A percentile compares a stretch with the other conserved stretches of the same genome.
phyloP scores from a whole-genome alignment of 2,888 invertebrate species.

The Abscondita cerata region DNA sequence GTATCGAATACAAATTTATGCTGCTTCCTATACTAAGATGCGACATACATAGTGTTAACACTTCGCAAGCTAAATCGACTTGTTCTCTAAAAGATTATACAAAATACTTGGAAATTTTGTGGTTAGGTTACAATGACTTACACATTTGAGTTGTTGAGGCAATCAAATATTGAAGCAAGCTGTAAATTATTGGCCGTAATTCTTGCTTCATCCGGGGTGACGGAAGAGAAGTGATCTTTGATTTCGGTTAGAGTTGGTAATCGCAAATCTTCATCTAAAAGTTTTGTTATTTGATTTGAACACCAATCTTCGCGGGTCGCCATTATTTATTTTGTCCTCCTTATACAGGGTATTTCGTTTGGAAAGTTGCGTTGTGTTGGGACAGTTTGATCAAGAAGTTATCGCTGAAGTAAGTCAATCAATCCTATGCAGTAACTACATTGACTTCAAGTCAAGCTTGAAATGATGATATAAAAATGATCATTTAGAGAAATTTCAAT shows the following conservation, averaged over 20 bases:
- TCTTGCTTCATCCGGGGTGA: conserved; percentile 55
- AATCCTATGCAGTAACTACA: too few relatives aligned
- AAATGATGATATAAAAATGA: too few relatives aligned
- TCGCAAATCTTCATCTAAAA: conserved; percentile 58
- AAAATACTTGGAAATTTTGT: neutral
- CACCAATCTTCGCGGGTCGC: conserved; percentile 59
- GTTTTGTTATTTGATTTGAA: conserved; percentile 57
- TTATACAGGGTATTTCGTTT: too few relatives aligned
- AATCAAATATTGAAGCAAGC: conserved; percentile 69
- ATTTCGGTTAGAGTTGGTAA: conserved; percentile 60
- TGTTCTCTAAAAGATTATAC: conserved; percentile 60
- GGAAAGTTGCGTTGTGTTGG: too few relatives aligned
- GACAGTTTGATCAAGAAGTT: too few relatives aligned
- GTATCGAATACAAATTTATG: conserved; percentile 65
- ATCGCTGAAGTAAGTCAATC: too few relatives aligned
- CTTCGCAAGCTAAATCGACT: conserved; percentile 69
- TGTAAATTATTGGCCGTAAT: conserved; percentile 59
- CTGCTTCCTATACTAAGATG: conserved; percentile 68
- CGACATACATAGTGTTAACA: conserved; percentile 69
- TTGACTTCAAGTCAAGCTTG: too few relatives aligned
- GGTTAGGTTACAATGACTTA: conserved; percentile 51
- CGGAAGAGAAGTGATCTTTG: conserved; percentile 55
- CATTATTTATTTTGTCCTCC: conserved; percentile 12
- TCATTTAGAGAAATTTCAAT: too few relatives aligned
- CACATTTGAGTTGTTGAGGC: conserved; percentile 64